Base-by-base conservation (phyloP, 2,888 invertebrate genomes). In the Volucella inanis region DNA sequence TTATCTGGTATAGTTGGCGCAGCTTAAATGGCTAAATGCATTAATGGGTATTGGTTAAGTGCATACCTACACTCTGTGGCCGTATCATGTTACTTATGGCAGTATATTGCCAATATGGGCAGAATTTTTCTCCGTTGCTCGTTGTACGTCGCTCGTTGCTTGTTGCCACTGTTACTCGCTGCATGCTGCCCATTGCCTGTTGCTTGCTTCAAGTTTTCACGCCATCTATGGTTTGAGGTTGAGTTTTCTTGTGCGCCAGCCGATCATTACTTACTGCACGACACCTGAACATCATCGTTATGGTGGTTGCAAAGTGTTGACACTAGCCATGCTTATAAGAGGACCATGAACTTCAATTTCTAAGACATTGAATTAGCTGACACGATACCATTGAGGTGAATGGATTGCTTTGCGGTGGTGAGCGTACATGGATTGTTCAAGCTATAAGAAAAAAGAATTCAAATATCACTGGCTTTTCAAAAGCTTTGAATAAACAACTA, bases 331-430 rank as follows among this genome's bases (percentile, higher is more conserved):
- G 54, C 49, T 49, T 50, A 78, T 70, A 61, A 57, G 68, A 71
- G 54, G 71, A 61, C 61, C 71, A 65, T 82, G 77, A 82, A 77
- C 81, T 77, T 82, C 71, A 43, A 14, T 70, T 70, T 55, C 41
- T 22, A 65, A 50, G 57, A 31, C 50, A 59, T 22, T 77, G 54
- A 41, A 45, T 52, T 54, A 67, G 22, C 49, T 11, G 52, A 45
- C 59, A 65, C 39, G 52, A 31, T 72, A 31, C 18, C 43, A 43
- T 38, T 38, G 77, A 22, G 68, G 39, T 68, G 77, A 62, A 41
- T 47, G 38, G 59, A 38, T 52, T 31, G 43, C 39, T n/a, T 12
- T 14, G 41, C n/a, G 11, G 1, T 31, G 10, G 55, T 10, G 22
- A 43, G 0, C 6, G n/a, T 14, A 45, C 14, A 31, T 41, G 54